Conservation (phyloP, 2,797 vertebrate genomes). For the Amblyopsis hoosieri region DNA sequence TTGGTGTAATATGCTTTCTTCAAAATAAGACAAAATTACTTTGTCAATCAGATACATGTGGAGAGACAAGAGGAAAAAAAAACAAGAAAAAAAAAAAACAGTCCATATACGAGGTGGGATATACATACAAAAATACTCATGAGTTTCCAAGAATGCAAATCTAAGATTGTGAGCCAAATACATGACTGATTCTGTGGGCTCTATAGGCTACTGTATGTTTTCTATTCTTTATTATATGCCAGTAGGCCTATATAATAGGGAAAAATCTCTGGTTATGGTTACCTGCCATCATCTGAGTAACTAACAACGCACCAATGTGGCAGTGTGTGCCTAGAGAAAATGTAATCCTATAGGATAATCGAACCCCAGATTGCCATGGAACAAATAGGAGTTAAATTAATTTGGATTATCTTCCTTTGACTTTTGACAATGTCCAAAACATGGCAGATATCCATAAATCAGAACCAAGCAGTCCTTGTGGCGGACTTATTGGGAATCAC, state of each 20-base stretch:
- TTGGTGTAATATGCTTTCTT: slow-evolving; percentile 53
- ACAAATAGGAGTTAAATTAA: slow-evolving; percentile 35
- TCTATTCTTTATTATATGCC: too few relatives aligned
- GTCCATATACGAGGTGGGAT: too few relatives aligned
- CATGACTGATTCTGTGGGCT: too few relatives aligned
- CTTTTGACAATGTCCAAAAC: slow-evolving; percentile 37
- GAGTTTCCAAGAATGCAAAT: not conserved
- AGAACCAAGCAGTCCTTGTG: slow-evolving; percentile 29
- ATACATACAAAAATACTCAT: too few relatives aligned
- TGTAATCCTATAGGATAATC: slow-evolving; percentile 63
- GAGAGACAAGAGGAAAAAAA: not conserved
- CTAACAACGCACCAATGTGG: slow-evolving; percentile 57
- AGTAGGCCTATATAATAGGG: too few relatives aligned
- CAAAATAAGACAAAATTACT: slow-evolving; percentile 25
- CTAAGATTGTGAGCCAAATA: not conserved
- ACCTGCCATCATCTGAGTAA: slow-evolving; percentile 53
- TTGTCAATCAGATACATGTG: not conserved
- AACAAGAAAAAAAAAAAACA: too few relatives aligned
- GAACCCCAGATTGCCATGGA: slow-evolving; percentile 43
- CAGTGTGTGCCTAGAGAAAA: slow-evolving; percentile 40
- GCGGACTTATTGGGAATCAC: slow-evolving; percentile 47
- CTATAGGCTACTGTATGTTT: too few relatives aligned
- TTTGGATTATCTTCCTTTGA: slow-evolving; percentile 48
- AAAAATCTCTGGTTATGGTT: slow-evolving; percentile 60
- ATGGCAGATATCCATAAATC: slow-evolving; percentile 46